Evolutionary conservation across 1,140 invertebrate genomes (phyloP), one percentile per base, ranked within the genome.

Genomic region (Hyles vespertilio): DNA sequence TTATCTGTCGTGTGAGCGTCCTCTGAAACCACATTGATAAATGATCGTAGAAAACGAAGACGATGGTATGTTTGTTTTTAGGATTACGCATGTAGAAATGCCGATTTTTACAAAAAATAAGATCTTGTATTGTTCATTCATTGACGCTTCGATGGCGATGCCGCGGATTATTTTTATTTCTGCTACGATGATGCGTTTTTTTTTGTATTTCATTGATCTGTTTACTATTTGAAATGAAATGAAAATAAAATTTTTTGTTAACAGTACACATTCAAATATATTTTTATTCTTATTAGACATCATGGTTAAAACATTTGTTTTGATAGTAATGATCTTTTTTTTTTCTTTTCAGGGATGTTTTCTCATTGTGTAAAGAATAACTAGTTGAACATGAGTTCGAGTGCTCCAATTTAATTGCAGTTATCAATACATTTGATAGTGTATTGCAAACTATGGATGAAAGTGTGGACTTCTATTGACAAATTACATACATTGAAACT

Each of bases 1-100:
- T 89, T 89, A 89, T 89, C 88, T 89, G 83, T 84, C 67, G 73
- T 89, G 79, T 87, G 84, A 89, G 85, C 88, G 83, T 89, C 83
- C 78, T 81, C 74, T 65, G 74, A 81, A 84, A 85, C 73, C 79
- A 82, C 83, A 87, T 87, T 84, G 71, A 89, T 84, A 81, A 79
- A 89, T 84, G 74, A 59, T 78, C 72, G 70, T 78, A 74, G 66
- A 76, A 84, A 85, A 78, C 67, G 64, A 78, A 85, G 76, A 79
- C 78, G 65, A 89, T 89, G 86, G 86, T 89, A 89, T 78, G 86
- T 84, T 77, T 75, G 63, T 76, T 63, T 69, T 63, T 47, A 58
- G 56, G 67, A 72, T 74, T 70, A 56, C 59, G 56, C 47, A 65
- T 69, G 56, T 53, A 55, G 6, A 69, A 66, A 56, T 69, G 58